Conservation (phyloP, 2,113 vertebrate genomes). For the Protobothrops mucrosquamatus region DNA sequence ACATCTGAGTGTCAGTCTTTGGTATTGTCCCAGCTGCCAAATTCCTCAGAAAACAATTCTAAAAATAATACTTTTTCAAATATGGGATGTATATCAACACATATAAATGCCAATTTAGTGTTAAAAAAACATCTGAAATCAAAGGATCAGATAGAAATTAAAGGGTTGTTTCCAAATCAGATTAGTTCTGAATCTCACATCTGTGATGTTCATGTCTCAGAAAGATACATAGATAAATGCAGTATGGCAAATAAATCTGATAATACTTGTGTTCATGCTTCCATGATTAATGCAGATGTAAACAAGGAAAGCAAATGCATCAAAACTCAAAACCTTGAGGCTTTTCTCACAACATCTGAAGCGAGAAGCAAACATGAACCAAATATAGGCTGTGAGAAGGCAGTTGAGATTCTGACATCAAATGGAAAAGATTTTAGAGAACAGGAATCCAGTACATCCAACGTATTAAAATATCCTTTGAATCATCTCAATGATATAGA, state of each 20-base stretch:
- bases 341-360: not conserved
- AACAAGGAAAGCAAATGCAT: constrained; percentile 29
- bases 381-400: not conserved
- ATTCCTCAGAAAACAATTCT: constrained; percentile 22
- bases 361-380: constrained; percentile 2
- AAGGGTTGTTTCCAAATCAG: not conserved
- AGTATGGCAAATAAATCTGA: constrained; percentile 44
- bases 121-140: not conserved
- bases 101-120: constrained; percentile 20
- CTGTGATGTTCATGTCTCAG: constrained; percentile 17
- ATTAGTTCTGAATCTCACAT: not conserved
- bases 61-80: constrained; percentile 29
- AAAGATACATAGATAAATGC: constrained; percentile 27
- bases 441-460: not conserved
- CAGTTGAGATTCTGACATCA: constrained; percentile 24
- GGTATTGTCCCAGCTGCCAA: constrained; percentile 1
- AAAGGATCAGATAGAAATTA: constrained; percentile 19
- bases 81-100: constrained; percentile 10
- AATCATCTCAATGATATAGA: not conserved
- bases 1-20: constrained; percentile 12
- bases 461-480: constrained; percentile 22
- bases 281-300: constrained; percentile 1
- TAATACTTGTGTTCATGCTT: constrained; percentile 11
- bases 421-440: not conserved
- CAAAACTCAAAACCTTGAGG: not conserved